Evolutionary conservation across 2,797 vertebrate species (phyloP).

Genomic region (Prionace glauca): DNA sequence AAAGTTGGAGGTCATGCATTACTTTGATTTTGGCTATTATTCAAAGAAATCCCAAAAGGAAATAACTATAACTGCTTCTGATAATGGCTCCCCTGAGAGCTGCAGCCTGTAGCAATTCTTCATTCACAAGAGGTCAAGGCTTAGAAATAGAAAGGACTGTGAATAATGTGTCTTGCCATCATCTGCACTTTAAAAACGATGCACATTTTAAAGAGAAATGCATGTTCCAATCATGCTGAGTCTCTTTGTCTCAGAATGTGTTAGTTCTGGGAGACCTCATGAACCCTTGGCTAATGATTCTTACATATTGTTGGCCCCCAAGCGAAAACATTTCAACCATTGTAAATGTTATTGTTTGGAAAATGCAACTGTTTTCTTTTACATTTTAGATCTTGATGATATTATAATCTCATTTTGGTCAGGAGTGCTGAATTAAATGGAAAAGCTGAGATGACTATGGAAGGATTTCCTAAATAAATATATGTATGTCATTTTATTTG

Average conservation of each 20-base stretch:
- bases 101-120: neutral
- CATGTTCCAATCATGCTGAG: neutral
- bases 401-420: neutral
- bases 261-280: neutral
- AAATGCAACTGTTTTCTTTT: neutral
- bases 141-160: neutral
- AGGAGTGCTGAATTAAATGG: neutral
- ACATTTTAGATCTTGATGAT: neutral
- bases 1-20: neutral
- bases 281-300: neutral
- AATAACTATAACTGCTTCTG: neutral
- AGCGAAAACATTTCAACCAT: neutral
- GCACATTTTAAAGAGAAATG: neutral
- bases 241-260: neutral
- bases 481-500: neutral
- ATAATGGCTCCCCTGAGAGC: neutral
- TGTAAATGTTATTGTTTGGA: neutral
- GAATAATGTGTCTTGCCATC: neutral
- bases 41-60: neutral
- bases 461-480: neutral
- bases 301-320: neutral
- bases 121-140: neutral
- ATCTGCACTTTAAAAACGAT: neutral
- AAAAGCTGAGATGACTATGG: neutral
- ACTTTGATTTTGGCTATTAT: neutral